Base-by-base conservation (phyloP, 2,113 vertebrate species). In the Nanorana parkeri region DNA sequence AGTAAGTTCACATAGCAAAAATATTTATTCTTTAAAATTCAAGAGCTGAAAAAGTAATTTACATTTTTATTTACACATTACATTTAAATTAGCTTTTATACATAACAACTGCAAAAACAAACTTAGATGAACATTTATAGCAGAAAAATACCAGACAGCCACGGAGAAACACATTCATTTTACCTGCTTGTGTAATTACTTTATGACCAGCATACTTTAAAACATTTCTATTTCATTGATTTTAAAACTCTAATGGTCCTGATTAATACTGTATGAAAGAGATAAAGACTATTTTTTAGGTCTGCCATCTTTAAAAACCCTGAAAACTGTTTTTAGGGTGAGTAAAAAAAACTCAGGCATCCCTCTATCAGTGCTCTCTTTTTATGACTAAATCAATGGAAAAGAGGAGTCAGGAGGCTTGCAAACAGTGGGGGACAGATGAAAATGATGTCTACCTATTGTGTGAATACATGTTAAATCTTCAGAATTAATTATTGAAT, bases 341-440 rank as follows among this genome's bases (percentile, higher is more conserved):
- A 26, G 19, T 47, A 32, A 47, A 63, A 77, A 76, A 76, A 47
- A 26, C 8, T 21, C 52, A 20, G 47, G 56, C 32, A 77, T 77
- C 58, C 74, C 29, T 41, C 74, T 77, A 61, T 77, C 32, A 77
- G 64, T 23, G 58, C 32, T 17, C 20, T 2, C 20, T 52, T 76
- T 52, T 65, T 65, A 60, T 65, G 74, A 77, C 58, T 65, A 77
- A 77, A 77, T 65, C 58, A 52, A 77, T 77, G 58, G 36, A 58
- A 65, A 52, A 7, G 51, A 64, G 56, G 28, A 77, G 24, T 20
- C 65, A 24, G 24, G 17, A 23, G 24, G 36, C 74, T 77, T 64
- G 36, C 29, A 77, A 36, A 32, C 73, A 64, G n/a, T 24, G 32
- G 61, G 56, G 60, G 51, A 64, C 29, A 76, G 54, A 17, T 2